Conservation (phyloP, 2,888 invertebrate species). For the Kuschelorhynchus macadamiae region DNA sequence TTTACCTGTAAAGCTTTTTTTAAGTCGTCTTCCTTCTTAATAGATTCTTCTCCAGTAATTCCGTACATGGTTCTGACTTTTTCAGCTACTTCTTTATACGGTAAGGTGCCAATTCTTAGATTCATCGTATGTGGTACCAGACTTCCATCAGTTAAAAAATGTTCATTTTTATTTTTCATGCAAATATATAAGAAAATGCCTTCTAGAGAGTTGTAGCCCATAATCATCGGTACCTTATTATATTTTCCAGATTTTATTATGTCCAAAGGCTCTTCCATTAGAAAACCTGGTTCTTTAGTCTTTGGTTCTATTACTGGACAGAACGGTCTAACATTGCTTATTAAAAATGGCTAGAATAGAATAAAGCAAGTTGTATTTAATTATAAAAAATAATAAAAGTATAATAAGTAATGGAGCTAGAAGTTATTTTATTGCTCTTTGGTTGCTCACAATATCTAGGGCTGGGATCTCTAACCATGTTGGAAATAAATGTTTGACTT, state of each 20-base stretch:
- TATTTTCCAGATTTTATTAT: slow-evolving; percentile 61
- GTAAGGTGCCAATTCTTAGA: slow-evolving; percentile 54
- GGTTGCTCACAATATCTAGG: no score
- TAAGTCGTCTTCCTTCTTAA: slow-evolving; percentile 15
- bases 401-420: no score
- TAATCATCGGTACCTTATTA: slow-evolving; percentile 65
- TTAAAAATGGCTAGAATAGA: slow-evolving; percentile 53
- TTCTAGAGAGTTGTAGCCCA: slow-evolving; percentile 64
- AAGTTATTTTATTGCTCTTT: no score
- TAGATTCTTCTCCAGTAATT: slow-evolving; percentile 41
- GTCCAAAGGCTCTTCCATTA: slow-evolving; percentile 61
- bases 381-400: no score
- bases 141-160: slow-evolving; percentile 18
- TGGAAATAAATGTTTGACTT: no score
- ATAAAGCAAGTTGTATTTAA: no score
- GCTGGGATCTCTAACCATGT: no score
- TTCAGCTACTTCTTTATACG: slow-evolving; percentile 43
- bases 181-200: slow-evolving; percentile 59
- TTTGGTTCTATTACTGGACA: slow-evolving; percentile 59
- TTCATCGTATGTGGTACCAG: slow-evolving; percentile 49
- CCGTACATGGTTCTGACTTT: slow-evolving; percentile 61
- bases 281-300: slow-evolving; percentile 56
- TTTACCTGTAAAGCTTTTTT: slow-evolving; percentile 28
- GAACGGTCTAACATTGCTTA: slow-evolving; percentile 53
- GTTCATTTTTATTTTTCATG: background rate